Evolutionary conservation across 1,140 invertebrate genomes (phyloP), one percentile per base, ranked within the genome.

Genomic region (Drosophila chauvacae): DNA sequence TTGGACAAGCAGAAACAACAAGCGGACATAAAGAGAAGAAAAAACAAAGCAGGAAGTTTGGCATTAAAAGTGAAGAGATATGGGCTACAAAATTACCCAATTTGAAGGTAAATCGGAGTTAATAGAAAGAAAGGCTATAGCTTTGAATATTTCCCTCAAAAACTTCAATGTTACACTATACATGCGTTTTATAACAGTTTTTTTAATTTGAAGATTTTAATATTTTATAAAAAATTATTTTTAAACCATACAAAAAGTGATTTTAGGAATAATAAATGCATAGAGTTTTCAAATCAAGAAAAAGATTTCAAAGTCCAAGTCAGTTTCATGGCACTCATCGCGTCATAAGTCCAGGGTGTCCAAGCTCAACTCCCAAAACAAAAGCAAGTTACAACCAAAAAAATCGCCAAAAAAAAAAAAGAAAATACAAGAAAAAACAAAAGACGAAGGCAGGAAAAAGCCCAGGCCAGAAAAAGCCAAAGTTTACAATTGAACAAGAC

Each of bases 401-500:
- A 48, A 2, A 20, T 20, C 20, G 4, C 28, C 10, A 1, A 7
- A 51, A 51, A 50, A 28, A 26, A 28, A 28, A 28, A 2, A 11
- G 62, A 51, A 59, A 44, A 18, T 16, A 20, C 7, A 23, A 26
- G 10, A 13, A 11, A 48, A 72, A 75, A 66, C 55, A 47, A 77
- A 47, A 42, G 33, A 42, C 44, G 59, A 23, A 23, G 57, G 41
- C 23, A 42, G 33, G 44, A 59, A 58, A 83, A 64, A 47, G 48
- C 56, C 72, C 23, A 60, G 41, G 33, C 50, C 56, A 56, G 45
- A 45, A 66, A 63, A 78, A 48, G 16, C 20, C 44, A 70, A 88
- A 88, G 59, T 88, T 85, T 90, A 81, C 70, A 90, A 90, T 85
- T 85, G 85, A 84, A 90, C 80, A 90, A 78, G 77, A 70, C 69